phyloP scores from a whole-genome alignment of 2,797 vertebrate species.

The Neopelma chrysocephalum region DNA sequence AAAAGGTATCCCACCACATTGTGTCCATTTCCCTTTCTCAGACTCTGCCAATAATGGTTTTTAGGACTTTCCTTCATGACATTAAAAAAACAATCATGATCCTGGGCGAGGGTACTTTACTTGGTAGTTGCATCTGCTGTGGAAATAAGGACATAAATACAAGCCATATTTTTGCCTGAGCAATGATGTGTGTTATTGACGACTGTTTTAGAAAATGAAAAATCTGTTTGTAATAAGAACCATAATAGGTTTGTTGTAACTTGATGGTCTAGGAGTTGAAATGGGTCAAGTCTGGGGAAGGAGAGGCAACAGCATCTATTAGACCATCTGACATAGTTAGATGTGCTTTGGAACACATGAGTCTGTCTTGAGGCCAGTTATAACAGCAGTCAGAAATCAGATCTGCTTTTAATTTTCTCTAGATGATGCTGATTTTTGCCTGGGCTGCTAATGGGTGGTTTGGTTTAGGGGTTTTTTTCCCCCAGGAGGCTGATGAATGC shows the following conservation, averaged over 20 bases:
- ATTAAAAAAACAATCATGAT: background rate
- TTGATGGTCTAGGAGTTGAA: background rate
- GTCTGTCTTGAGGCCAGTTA: background rate
- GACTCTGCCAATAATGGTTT: background rate
- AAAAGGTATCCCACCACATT: background rate
- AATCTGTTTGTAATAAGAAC: constrained; percentile 43
- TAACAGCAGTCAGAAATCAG: background rate
- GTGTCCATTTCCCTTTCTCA: constrained; percentile 2
- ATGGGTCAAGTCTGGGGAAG: background rate
- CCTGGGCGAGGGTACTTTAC: background rate
- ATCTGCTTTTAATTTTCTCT: constrained; percentile 9
- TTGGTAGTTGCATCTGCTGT: constrained; percentile 29
- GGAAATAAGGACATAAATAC: background rate
- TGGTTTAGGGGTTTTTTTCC: background rate
- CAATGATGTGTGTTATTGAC: background rate
- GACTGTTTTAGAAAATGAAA: constrained; percentile 43
- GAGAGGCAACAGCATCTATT: background rate
- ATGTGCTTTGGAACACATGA: background rate
- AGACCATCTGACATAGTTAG: background rate
- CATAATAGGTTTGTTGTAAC: background rate
- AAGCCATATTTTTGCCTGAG: constrained; percentile 4
- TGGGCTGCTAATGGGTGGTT: background rate
- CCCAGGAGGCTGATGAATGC: background rate
- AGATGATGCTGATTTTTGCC: background rate
- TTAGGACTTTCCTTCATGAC: background rate